A percentile compares a stretch with the other conserved stretches of the same genome.
Evolutionary conservation across 1,140 invertebrate species (phyloP).

Genomic region (Halesus radiatus): DNA sequence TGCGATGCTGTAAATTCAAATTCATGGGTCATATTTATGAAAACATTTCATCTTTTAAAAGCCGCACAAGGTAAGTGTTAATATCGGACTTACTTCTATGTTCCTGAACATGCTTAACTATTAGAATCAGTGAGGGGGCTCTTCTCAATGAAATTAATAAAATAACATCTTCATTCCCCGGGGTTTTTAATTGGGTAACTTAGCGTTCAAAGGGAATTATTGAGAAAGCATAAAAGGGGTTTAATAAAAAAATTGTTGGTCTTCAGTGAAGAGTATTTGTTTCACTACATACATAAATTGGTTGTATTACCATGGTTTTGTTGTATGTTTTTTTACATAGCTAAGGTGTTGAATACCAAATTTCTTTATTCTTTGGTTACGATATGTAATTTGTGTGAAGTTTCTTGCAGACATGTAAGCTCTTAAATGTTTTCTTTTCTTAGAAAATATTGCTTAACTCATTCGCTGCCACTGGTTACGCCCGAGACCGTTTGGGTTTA

Average conservation of each 20-base stretch:
- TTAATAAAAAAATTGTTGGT: conserved; percentile 31
- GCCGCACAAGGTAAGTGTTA: neutral
- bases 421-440: no score
- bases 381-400: neutral
- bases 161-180: conserved; percentile 5
- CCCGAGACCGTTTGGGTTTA: no score
- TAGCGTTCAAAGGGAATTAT: conserved; percentile 23
- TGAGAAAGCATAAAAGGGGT: conserved; percentile 33
- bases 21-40: neutral
- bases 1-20: conserved; percentile 10
- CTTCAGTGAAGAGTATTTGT: conserved; percentile 47
- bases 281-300: conserved; percentile 4
- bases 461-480: no score
- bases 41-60: neutral
- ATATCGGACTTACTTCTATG: neutral
- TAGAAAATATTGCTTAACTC: no score
- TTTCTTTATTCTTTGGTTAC: no score
- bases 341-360: neutral
- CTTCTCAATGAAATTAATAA: conserved; percentile 31
- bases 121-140: conserved; percentile 17
- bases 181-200: conserved; percentile 13
- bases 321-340: neutral
- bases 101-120: conserved; percentile 12
- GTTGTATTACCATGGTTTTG: neutral
- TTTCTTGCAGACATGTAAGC: neutral